These are phyloP conservation scores for Cochlearius cochlearius DNA, from an alignment of 2,113 vertebrate species.

Conservation along the genomic window DNA sequence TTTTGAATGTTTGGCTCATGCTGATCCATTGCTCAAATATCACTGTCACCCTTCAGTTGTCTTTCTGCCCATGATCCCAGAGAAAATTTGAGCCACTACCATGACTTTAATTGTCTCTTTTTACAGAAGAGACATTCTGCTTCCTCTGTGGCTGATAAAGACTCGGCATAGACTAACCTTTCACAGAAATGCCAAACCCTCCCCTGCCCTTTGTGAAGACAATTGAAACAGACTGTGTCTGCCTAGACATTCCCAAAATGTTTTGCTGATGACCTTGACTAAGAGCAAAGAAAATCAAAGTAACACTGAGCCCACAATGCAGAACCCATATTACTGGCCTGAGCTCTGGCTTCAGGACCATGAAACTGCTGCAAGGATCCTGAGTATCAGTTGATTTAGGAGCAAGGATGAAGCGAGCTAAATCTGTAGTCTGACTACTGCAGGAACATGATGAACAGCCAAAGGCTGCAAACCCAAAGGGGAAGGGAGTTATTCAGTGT, in stretches of 20 bases:
- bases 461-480: not conserved
- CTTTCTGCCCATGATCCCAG: not conserved
- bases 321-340: not conserved
- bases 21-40: not conserved
- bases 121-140: not conserved
- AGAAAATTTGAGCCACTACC: not conserved
- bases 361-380: not conserved
- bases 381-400: not conserved
- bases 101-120: not conserved
- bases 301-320: not conserved
- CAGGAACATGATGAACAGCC: not conserved
- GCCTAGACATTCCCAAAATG: conserved; percentile 11
- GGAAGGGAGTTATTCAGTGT: not conserved
- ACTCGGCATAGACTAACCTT: not conserved
- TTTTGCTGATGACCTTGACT: conserved; percentile 23
- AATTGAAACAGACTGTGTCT: not conserved
- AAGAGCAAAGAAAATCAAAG: not conserved
- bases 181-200: conserved; percentile 57
- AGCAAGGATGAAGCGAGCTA: not conserved
- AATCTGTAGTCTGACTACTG: not conserved
- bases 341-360: not conserved
- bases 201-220: conserved; percentile 52
- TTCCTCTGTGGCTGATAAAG: conserved; percentile 3
- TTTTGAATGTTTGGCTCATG: not conserved
- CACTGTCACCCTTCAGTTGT: not conserved